A percentile compares a stretch with the other conserved stretches of the same genome.
phyloP scores from a whole-genome alignment of 2,888 invertebrate genomes.

The Cephus pygmeus region DNA sequence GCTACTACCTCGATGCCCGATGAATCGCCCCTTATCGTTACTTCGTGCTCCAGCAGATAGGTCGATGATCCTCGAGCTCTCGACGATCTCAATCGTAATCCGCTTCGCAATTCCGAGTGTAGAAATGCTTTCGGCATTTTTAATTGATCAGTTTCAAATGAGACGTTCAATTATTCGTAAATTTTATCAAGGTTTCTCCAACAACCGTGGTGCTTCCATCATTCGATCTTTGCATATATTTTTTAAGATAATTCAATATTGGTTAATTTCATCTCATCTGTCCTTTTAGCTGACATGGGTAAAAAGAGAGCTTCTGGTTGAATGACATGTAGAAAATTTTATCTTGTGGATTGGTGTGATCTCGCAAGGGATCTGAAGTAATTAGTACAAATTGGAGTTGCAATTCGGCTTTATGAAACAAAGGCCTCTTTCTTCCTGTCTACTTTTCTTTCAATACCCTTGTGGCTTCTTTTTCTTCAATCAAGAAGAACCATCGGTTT shows the following conservation, averaged over 20 bases:
- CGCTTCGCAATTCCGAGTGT: constrained; percentile 8
- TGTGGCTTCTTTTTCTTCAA: not conserved
- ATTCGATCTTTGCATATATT: not conserved
- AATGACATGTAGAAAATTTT: not conserved
- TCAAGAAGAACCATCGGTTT: too few species aligned
- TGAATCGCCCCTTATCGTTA: constrained; percentile 41
- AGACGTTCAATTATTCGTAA: not conserved
- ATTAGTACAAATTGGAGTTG: not conserved
- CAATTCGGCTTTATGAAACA: not conserved
- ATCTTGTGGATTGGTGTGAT: not conserved
- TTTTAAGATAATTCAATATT: not conserved
- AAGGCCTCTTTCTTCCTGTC: not conserved
- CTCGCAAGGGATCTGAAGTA: not conserved
- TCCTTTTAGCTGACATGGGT: not conserved
- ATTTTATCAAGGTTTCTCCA: not conserved
- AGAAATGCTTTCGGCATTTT: constrained; percentile 12
- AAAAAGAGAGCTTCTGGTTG: too few species aligned
- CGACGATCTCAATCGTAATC: constrained; percentile 2
- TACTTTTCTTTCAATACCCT: not conserved
- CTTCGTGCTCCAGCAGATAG: constrained; percentile 50
- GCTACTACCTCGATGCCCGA: constrained; percentile 48
- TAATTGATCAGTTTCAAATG: not conserved
- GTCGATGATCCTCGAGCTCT: constrained; percentile 9
- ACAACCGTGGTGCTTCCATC: not conserved
- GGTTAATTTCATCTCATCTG: not conserved